Evolutionary conservation across 2,797 vertebrate genomes (phyloP).

Genomic region (Melanotaenia trifasciata): DNA sequence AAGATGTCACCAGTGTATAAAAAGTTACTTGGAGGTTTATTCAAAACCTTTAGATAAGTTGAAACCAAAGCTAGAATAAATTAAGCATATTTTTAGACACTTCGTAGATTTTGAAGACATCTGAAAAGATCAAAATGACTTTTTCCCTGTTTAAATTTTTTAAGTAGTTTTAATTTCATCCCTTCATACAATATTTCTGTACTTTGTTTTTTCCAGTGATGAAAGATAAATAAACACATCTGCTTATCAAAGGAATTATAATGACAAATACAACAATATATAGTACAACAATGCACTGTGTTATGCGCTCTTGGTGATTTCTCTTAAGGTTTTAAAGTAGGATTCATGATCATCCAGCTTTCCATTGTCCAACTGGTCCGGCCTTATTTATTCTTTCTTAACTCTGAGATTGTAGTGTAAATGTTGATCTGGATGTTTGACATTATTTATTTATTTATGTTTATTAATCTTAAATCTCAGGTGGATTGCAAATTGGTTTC

Average conservation of each 20-base stretch:
- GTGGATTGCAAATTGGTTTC: neutral
- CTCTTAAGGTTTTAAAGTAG: neutral
- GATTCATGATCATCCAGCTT: too few species aligned
- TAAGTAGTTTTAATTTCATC: neutral
- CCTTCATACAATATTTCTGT: neutral
- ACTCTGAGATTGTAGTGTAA: neutral
- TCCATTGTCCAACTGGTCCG: too few species aligned
- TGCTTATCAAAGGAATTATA: neutral
- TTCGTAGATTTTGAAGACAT: neutral
- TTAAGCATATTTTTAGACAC: too few species aligned
- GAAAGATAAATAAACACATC: neutral
- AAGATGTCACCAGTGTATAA: slow-evolving; percentile 64
- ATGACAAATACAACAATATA: neutral
- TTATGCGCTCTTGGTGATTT: neutral
- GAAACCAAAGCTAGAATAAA: neutral
- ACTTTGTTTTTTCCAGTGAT: neutral
- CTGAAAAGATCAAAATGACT: neutral
- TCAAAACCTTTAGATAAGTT: neutral
- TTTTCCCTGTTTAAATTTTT: neutral
- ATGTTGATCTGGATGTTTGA: neutral
- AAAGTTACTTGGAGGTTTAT: neutral
- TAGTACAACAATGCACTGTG: neutral
- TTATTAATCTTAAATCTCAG: neutral
- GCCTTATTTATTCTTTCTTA: neutral
- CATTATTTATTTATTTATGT: neutral